Conservation (phyloP, 1,140 invertebrate genomes). For the Megathymus violae region DNA sequence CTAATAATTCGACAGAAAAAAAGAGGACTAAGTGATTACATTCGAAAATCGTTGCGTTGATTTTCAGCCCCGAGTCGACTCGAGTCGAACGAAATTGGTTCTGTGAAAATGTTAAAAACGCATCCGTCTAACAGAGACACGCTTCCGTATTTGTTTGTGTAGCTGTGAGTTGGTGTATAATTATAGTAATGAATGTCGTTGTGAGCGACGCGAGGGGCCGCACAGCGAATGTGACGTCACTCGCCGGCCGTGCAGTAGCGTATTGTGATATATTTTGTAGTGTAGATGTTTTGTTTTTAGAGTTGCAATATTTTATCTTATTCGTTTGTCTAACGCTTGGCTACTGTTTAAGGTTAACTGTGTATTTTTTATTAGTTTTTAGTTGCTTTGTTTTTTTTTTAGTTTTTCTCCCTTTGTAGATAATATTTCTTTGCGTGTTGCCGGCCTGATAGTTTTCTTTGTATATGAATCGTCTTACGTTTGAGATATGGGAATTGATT, state of each 20-base stretch:
- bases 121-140: no score
- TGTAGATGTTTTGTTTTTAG: conserved; percentile 33
- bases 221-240: not conserved
- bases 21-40: no score
- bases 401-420: conserved; percentile 25
- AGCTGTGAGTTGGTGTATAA: not conserved
- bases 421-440: conserved; percentile 10
- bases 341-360: conserved; percentile 2
- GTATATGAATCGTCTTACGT: not conserved
- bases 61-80: not conserved
- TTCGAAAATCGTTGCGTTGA: no score
- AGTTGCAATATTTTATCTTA: conserved; percentile 29
- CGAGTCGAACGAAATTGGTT: no score
- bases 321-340: conserved; percentile 19
- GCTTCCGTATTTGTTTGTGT: conserved; percentile 2
- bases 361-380: conserved; percentile 29
- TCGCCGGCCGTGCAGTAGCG: conserved; percentile 33
- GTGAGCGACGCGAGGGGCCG: no score
- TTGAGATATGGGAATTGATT: not conserved
- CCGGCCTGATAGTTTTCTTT: conserved; percentile 2
- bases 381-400: conserved; percentile 20
- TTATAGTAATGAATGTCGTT: conserved; percentile 40
- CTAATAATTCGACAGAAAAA: no score
- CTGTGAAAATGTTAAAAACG: no score
- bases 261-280: conserved; percentile 49